Evolutionary conservation across 2,888 invertebrate species (phyloP).

Genomic region (Epirrhoe tristata): DNA sequence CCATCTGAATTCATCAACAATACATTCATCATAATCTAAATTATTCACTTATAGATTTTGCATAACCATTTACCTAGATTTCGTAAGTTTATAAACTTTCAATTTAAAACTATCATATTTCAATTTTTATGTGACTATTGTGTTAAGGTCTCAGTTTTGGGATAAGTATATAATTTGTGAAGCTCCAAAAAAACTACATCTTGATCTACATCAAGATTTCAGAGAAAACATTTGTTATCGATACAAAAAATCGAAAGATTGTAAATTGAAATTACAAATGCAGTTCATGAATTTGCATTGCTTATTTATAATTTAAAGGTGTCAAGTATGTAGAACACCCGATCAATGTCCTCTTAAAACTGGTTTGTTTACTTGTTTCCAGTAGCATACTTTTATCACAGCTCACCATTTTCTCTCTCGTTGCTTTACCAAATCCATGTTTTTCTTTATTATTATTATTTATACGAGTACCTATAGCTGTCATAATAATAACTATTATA

Average conservation of each 20-base stretch:
- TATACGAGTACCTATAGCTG: neutral
- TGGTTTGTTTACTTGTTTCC: neutral
- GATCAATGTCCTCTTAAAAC: slow-evolving; percentile 20
- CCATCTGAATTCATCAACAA: slow-evolving; percentile 12
- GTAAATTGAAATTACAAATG: no score
- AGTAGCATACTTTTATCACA: neutral
- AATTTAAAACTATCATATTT: slow-evolving; percentile 7
- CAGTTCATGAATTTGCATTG: no score
- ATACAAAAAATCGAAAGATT: neutral
- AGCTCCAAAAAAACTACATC: no score
- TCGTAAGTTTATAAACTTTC: neutral
- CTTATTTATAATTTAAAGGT: neutral
- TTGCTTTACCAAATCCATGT: neutral
- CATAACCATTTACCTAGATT: slow-evolving; percentile 6
- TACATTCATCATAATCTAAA: neutral
- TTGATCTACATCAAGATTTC: neutral
- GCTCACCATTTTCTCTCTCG: neutral
- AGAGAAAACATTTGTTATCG: neutral
- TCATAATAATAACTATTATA: neutral
- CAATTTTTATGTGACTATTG: neutral
- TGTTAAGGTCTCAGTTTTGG: neutral
- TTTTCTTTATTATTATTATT: neutral
- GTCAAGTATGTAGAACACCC: slow-evolving; percentile 11
- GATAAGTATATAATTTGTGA: neutral
- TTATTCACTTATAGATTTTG: slow-evolving; percentile 12